A percentile compares a stretch with the other conserved stretches of the same genome.
Evolutionary conservation across 2,797 vertebrate genomes (phyloP).

Genomic region (Sciaenops ocellatus): DNA sequence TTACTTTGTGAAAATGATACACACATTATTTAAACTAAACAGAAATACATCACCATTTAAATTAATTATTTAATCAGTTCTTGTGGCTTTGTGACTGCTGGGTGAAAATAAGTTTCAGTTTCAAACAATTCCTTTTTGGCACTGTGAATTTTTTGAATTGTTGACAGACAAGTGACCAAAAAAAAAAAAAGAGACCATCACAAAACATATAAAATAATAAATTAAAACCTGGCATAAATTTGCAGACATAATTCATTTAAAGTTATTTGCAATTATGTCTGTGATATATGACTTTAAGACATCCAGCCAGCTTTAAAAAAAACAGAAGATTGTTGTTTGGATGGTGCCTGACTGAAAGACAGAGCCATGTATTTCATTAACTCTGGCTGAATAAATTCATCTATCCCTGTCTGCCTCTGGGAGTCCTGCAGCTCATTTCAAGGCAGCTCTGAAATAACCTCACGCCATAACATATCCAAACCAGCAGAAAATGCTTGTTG

Average conservation of each 20-base stretch:
- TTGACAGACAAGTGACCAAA: neutral
- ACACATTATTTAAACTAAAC: conserved; percentile 5
- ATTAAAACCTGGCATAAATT: conserved; percentile 9
- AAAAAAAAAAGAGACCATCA: neutral
- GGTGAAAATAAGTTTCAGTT: conserved; percentile 20
- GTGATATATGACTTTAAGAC: conserved; percentile 13
- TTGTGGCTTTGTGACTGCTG: conserved; percentile 5
- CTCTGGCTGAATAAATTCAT: conserved; percentile 62
- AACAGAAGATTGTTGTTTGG: conserved; percentile 42
- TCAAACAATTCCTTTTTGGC: conserved; percentile 40
- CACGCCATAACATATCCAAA: conserved; percentile 59
- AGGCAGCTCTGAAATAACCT: conserved; percentile 62
- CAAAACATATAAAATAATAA: neutral
- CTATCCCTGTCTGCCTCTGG: conserved; percentile 54
- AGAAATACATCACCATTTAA: neutral
- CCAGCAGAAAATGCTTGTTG: conserved; percentile 52
- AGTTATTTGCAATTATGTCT: conserved; percentile 3
- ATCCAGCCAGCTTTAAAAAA: conserved; percentile 22
- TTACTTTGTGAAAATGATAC: neutral
- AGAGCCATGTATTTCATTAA: conserved; percentile 57
- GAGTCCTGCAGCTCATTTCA: conserved; percentile 61
- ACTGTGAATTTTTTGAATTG: neutral
- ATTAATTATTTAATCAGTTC: conserved; percentile 1
- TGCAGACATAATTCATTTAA: neutral
- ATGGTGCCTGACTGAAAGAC: conserved; percentile 18